Conservation (phyloP, 2,888 invertebrate species). For the Aleiodes testaceus region DNA sequence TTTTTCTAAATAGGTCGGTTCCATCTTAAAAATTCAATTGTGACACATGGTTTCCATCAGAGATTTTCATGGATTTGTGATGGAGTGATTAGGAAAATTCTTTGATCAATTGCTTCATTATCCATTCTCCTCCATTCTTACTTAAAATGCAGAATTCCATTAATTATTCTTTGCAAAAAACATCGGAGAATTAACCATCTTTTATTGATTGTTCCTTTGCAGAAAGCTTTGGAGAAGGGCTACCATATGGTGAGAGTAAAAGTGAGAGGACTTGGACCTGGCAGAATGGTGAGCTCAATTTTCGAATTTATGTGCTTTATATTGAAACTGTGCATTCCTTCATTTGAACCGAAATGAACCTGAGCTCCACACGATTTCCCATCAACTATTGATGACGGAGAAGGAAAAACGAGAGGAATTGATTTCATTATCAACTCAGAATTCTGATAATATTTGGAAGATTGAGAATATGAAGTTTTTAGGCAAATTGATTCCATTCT, state of each 20-base stretch:
- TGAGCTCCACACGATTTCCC: too few relatives aligned
- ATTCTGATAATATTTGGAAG: too few relatives aligned
- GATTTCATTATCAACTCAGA: too few relatives aligned
- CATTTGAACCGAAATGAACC: too few relatives aligned
- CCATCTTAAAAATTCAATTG: too few relatives aligned
- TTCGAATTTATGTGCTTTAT: neutral
- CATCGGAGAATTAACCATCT: neutral
- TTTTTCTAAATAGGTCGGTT: too few relatives aligned
- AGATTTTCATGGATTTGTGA: neutral
- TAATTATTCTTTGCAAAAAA: neutral
- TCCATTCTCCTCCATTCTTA: neutral
- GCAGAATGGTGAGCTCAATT: constrained; percentile 83
- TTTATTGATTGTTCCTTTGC: constrained; percentile 43
- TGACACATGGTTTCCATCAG: constrained; percentile 25
- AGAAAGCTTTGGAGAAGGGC: constrained; percentile 84
- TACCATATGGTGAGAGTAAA: constrained; percentile 84
- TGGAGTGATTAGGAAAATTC: too few relatives aligned
- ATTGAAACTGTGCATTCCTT: too few relatives aligned
- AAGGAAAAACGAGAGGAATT: too few relatives aligned
- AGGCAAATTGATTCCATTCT: too few relatives aligned
- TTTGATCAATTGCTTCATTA: constrained; percentile 7
- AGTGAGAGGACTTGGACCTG: constrained; percentile 90
- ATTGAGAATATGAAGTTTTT: too few relatives aligned
- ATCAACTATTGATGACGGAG: too few relatives aligned
- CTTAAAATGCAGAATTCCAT: constrained; percentile 2